A percentile compares a stretch with the other conserved stretches of the same genome.
phyloP scores from a whole-genome alignment of 2,888 invertebrate genomes.

The Harpalus rubripes region DNA sequence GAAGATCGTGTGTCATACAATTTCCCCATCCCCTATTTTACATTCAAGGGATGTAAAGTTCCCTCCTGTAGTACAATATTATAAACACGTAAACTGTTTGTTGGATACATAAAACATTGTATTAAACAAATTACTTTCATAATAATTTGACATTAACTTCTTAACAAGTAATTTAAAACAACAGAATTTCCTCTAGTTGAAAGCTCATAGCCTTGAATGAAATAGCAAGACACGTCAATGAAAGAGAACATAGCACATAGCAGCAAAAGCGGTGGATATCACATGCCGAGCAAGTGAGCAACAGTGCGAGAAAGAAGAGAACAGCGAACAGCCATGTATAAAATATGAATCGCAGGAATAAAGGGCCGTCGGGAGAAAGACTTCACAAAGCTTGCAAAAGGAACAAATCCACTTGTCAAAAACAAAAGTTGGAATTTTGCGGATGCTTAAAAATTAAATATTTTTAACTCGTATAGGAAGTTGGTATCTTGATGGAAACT shows the following conservation, averaged over 20 bases:
- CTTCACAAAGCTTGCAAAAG: background rate
- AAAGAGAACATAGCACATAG: too few species aligned
- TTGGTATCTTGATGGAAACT: background rate
- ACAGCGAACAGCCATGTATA: background rate
- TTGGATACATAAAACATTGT: too few species aligned
- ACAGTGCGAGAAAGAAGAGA: too few species aligned
- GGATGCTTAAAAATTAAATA: background rate
- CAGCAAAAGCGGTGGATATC: too few species aligned
- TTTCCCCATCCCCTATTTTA: background rate
- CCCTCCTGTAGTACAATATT: background rate
- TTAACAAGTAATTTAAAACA: too few species aligned
- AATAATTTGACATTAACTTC: too few species aligned
- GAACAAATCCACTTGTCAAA: slow-evolving; percentile 1
- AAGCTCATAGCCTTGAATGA: too few species aligned
- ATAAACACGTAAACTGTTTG: background rate
- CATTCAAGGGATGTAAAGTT: slow-evolving; percentile 16
- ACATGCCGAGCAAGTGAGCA: too few species aligned
- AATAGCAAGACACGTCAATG: too few species aligned
- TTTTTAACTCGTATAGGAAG: background rate
- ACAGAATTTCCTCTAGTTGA: too few species aligned
- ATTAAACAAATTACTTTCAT: too few species aligned
- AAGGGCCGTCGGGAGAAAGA: background rate
- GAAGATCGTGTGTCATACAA: slow-evolving; percentile 39
- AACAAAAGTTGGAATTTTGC: background rate
- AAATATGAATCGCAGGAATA: slow-evolving; percentile 29